Percentiles rank a stretch among this genome's conserved stretches.
Evolutionary conservation across 2,888 invertebrate genomes (phyloP).

Genomic region (Emesis furor): DNA sequence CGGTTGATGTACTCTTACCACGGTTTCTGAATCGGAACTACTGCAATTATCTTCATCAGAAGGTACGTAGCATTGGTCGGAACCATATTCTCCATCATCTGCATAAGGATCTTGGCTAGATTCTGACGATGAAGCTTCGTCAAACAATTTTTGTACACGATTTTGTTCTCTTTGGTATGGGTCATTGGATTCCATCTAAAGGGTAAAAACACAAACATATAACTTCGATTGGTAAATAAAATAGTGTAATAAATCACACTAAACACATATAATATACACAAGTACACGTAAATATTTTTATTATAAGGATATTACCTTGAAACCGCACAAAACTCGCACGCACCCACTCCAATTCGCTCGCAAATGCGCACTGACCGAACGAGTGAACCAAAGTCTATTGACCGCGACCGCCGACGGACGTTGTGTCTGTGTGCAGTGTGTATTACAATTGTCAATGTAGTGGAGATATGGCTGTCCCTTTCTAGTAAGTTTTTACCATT

Average conservation of each 20-base stretch:
- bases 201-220: constrained; percentile 34
- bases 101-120: too few species aligned
- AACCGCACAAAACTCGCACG: constrained; percentile 49
- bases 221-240: constrained; percentile 32
- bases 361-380: constrained; percentile 48
- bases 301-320: constrained; percentile 48
- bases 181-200: constrained; percentile 45
- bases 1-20: constrained; percentile 25
- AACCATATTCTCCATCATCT: constrained; percentile 60
- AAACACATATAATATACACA: constrained; percentile 36
- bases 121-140: too few species aligned
- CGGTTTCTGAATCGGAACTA: constrained; percentile 46
- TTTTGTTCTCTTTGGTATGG: constrained; percentile 59
- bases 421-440: constrained; percentile 54
- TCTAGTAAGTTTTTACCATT: constrained; percentile 51
- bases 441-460: constrained; percentile 55
- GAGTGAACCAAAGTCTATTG: constrained; percentile 11
- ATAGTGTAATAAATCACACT: constrained; percentile 40
- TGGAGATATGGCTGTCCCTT: constrained; percentile 55
- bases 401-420: constrained; percentile 48
- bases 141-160: constrained; percentile 31
- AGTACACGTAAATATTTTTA: constrained; percentile 31
- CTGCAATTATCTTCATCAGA: constrained; percentile 40
- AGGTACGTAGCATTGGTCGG: constrained; percentile 50
- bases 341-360: constrained; percentile 48